phyloP scores from a whole-genome alignment of 2,113 vertebrate species.

The Sebastes fasciatus region DNA sequence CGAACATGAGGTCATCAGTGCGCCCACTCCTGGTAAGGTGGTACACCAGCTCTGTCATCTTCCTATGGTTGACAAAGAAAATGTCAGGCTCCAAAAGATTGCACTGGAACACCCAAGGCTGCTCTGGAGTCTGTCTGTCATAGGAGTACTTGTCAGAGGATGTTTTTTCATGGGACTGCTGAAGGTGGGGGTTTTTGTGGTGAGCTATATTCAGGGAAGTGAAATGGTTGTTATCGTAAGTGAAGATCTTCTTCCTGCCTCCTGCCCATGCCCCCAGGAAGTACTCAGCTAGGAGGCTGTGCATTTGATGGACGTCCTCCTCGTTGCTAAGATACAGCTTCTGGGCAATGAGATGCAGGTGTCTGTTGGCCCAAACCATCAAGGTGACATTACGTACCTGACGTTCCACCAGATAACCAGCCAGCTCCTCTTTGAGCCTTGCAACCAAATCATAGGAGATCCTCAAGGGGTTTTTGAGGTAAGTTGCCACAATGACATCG shows the following conservation, averaged over 20 bases:
- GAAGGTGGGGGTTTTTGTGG: slow-evolving; percentile 88
- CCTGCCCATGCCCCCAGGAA: slow-evolving; percentile 97
- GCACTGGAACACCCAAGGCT: slow-evolving; percentile 99
- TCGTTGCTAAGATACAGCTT: slow-evolving; percentile 95
- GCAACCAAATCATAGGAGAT: slow-evolving; percentile 94
- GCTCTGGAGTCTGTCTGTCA: slow-evolving; percentile 95
- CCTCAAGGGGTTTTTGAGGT: slow-evolving; percentile 90
- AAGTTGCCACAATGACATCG: slow-evolving; percentile 88
- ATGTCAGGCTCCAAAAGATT: slow-evolving; percentile 97
- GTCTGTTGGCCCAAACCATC: slow-evolving; percentile 97
- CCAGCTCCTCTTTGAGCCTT: slow-evolving; percentile 94
- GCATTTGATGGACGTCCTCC: slow-evolving; percentile 94
- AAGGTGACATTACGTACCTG: slow-evolving; percentile 94
- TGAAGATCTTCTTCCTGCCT: slow-evolving; percentile 94
- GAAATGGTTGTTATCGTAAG: slow-evolving; percentile 89
- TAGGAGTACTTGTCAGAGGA: slow-evolving; percentile 91
- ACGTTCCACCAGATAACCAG: slow-evolving; percentile 94
- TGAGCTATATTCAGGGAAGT: slow-evolving; percentile 88
- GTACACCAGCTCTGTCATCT: slow-evolving; percentile 96
- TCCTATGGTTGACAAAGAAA: slow-evolving; percentile 98
- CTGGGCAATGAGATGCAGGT: slow-evolving; percentile 96
- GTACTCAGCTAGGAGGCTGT: slow-evolving; percentile 95
- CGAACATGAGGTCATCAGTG: slow-evolving; percentile 94
- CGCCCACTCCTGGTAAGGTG: slow-evolving; percentile 94
- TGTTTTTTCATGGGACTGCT: slow-evolving; percentile 88